Evolutionary conservation across 2,113 vertebrate genomes (phyloP), one percentile per base, ranked within the genome.

Genomic region (Paralichthys olivaceus): DNA sequence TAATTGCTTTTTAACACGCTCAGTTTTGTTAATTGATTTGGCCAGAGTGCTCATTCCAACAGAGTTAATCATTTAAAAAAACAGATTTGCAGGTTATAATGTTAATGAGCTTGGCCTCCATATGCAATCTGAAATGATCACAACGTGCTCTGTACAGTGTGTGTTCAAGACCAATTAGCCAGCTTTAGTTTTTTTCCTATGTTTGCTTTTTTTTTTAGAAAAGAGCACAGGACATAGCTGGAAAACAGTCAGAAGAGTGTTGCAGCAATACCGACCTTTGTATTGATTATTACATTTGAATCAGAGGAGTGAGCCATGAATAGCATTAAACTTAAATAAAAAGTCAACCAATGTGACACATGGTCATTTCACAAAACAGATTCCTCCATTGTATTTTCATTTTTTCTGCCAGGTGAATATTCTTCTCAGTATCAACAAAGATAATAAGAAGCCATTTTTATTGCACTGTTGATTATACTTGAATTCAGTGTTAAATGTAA

Each of bases 1-100:
- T 13, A 51, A 15, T 79, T 58, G 28, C 14, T 61, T 65, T 66
- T 69, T 11, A 65, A 73, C 64, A 11, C 3, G 4, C 4, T 17
- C 22, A 4, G 14, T 54, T 72, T 71, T 60, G 14, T 49, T 26
- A 63, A 69, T 45, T 69, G 25, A 37, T 28, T 69, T 61, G 69
- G n/a, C 26, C 37, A 56, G 22, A 59, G 25, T 22, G 29, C 8
- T 32, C 15, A 15, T 59, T 75, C 45, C 56, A 25, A n/a, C 69
- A 51, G 25, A 60, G 49, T 23, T 69, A 72, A 77, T 75, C 77
- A 32, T 59, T 2, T 20, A 40, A 23, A 12, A 32, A 83, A 47
- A 73, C 73, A 70, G 77, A 71, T 74, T 80, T 58, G 56, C 43
- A 55, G 56, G 58, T 26, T 49, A 32, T 57, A 51, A 62, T 11